These are phyloP conservation scores for Synanthedon tipuliformis DNA, from an alignment of 2,888 invertebrate species.

Conservation along the genomic window DNA sequence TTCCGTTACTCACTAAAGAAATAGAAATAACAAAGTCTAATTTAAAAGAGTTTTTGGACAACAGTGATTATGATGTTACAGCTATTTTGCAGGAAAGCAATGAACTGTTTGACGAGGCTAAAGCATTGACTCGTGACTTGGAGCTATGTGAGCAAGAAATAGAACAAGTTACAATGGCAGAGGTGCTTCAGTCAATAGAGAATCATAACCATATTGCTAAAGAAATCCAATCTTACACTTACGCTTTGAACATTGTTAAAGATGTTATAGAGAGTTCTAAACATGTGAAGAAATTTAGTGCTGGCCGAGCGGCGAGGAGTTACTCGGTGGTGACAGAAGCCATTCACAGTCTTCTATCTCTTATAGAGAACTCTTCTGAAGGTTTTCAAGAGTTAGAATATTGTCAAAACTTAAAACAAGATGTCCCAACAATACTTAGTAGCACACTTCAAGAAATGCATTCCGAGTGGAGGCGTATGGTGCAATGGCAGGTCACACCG, in stretches of 20 bases:
- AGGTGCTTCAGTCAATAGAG: constrained; percentile 71
- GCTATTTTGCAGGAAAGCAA: constrained; percentile 65
- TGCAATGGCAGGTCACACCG: constrained; percentile 43
- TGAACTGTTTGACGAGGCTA: constrained; percentile 38
- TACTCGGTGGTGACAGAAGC: constrained; percentile 58
- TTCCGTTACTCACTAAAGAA: constrained; percentile 68
- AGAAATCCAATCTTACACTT: constrained; percentile 67
- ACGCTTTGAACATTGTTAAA: constrained; percentile 60
- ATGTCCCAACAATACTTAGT: constrained; percentile 51
- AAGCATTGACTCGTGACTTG: constrained; percentile 64
- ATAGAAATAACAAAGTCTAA: constrained; percentile 71
- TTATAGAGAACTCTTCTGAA: constrained; percentile 51
- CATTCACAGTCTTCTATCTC: constrained; percentile 52
- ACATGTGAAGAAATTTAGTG: constrained; percentile 44
- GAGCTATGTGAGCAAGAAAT: constrained; percentile 66
- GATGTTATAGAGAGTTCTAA: constrained; percentile 43
- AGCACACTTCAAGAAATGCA: constrained; percentile 54
- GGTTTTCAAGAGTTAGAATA: constrained; percentile 66
- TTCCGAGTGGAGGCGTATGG: constrained; percentile 57
- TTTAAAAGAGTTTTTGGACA: constrained; percentile 69
- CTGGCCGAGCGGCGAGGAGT: constrained; percentile 36
- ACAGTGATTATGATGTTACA: constrained; percentile 72
- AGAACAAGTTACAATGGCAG: constrained; percentile 71
- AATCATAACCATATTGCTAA: constrained; percentile 70
- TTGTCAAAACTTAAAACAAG: constrained; percentile 53